A percentile compares a stretch with the other conserved stretches of the same genome.
Conservation (phyloP, 2,113 vertebrate genomes). For the Athene cunicularia region DNA sequence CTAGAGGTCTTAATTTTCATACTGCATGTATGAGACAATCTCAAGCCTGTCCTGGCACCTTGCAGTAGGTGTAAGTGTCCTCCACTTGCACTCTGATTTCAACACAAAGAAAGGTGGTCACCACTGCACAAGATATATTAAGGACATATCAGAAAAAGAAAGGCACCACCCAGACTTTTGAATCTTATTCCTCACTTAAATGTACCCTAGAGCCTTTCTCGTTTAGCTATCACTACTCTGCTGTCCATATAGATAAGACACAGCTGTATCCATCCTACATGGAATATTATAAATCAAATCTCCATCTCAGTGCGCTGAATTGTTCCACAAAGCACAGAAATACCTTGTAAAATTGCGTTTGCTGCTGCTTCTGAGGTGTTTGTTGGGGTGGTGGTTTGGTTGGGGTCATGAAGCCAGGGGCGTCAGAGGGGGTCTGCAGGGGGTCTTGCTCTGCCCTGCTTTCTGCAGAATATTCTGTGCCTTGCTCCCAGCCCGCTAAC, state of each 20-base stretch:
- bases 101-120: neutral
- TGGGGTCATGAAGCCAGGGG: rapidly evolving
- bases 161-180: neutral
- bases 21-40: too few relatives aligned
- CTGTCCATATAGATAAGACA: neutral
- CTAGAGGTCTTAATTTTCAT: neutral
- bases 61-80: neutral
- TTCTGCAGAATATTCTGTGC: neutral
- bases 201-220: neutral
- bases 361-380: neutral
- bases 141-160: neutral
- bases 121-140: neutral
- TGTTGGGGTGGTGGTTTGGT: neutral
- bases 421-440: neutral
- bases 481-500: neutral
- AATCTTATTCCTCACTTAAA: neutral
- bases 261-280: neutral
- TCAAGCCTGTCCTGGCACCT: neutral
- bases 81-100: neutral
- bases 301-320: neutral
- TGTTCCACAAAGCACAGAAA: neutral
- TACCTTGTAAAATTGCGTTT: neutral
- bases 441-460: neutral
- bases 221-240: neutral
- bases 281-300: neutral